These are phyloP conservation scores for Lydus trimaculatus DNA, from an alignment of 2,888 invertebrate genomes.

Conservation along the genomic window DNA sequence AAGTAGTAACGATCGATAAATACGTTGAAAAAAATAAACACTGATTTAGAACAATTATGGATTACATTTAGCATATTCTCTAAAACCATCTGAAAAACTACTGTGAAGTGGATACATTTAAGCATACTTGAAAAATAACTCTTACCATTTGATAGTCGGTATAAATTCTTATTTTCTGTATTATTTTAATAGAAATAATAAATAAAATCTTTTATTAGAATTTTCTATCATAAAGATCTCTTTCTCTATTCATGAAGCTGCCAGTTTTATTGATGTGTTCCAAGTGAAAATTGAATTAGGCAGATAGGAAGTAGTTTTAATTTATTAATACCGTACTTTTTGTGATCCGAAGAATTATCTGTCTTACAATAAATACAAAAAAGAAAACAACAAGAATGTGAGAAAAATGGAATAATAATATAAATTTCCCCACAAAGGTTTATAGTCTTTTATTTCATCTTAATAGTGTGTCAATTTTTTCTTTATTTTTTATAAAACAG, in stretches of 20 bases:
- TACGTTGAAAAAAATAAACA: neutral
- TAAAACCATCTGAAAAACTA: neutral
- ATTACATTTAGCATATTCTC: neutral
- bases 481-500: neutral
- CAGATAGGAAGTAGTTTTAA: neutral
- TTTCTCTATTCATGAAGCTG: neutral
- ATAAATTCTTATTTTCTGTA: neutral
- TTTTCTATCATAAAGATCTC: neutral
- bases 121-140: too few relatives aligned
- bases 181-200: too few relatives aligned
- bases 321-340: neutral
- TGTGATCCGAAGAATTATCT: neutral
- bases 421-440: neutral
- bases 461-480: neutral
- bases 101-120: too few relatives aligned
- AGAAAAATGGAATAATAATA: neutral
- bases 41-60: neutral
- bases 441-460: neutral
- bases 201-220: neutral
- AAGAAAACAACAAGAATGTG: neutral
- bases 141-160: neutral
- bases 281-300: neutral
- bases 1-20: neutral
- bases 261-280: neutral
- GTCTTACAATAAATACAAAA: neutral